These are phyloP conservation scores for Dione juno DNA, from an alignment of 2,888 invertebrate species.

Conservation along the genomic window DNA sequence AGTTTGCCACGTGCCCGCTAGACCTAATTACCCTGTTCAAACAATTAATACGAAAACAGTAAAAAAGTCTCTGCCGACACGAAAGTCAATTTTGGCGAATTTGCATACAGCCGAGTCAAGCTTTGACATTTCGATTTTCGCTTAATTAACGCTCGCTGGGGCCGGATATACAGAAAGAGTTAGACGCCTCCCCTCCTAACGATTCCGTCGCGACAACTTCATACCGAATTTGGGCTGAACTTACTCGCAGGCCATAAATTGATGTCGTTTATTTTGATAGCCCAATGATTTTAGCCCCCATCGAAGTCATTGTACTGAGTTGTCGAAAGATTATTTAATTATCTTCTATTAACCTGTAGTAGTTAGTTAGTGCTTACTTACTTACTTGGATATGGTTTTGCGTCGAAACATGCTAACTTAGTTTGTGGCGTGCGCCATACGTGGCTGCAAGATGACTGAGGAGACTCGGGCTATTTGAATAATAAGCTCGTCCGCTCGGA, in stretches of 20 bases:
- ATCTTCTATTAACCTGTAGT: not conserved
- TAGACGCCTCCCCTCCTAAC: conserved; percentile 66
- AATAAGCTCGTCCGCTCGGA: conserved; percentile 78
- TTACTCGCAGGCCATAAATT: conserved; percentile 72
- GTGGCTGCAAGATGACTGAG: conserved; percentile 73
- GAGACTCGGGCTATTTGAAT: conserved; percentile 76
- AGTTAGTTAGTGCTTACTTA: not conserved
- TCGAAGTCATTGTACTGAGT: not conserved
- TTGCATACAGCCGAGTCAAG: conserved; percentile 77
- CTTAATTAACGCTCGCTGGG: conserved; percentile 78
- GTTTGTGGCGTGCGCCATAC: conserved; percentile 59
- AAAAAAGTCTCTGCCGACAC: conserved; percentile 71
- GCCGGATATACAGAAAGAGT: conserved; percentile 69
- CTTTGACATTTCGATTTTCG: conserved; percentile 82
- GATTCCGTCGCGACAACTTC: conserved; percentile 63
- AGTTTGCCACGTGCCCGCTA: conserved; percentile 51
- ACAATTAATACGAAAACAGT: conserved; percentile 62
- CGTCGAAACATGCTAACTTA: conserved; percentile 6
- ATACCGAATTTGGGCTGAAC: conserved; percentile 67
- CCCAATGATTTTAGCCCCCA: conserved; percentile 64
- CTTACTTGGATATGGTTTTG: conserved; percentile 7
- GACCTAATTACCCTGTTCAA: conserved; percentile 74
- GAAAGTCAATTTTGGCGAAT: conserved; percentile 76
- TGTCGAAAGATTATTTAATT: conserved; percentile 4
- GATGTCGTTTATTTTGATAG: conserved; percentile 70